Conservation (phyloP, 2,113 vertebrate species). For the Picathartes gymnocephalus region DNA sequence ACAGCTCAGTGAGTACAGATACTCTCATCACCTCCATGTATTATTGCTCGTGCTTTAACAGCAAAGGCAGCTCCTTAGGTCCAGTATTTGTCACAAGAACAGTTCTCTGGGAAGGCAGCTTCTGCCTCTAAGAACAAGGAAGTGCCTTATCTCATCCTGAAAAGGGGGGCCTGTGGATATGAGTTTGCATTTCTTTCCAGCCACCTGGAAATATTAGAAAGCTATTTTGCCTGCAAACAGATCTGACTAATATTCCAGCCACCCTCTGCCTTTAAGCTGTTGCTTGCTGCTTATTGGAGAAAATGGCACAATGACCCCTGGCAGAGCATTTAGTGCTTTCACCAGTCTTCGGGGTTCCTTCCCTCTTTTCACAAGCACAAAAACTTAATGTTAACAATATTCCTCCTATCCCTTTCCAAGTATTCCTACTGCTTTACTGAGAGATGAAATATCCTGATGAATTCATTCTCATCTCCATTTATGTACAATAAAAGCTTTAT, state of each 20-base stretch:
- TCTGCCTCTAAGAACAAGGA: not conserved
- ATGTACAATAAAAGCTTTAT: not conserved
- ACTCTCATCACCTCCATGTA: not conserved
- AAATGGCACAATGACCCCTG: not conserved
- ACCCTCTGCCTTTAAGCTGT: not conserved
- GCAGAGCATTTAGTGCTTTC: not conserved
- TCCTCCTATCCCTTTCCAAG: not conserved
- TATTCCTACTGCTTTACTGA: not conserved
- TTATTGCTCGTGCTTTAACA: accelerated
- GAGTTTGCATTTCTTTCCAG: not conserved
- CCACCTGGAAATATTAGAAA: not conserved
- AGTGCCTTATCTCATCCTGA: not conserved
- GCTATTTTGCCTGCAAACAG: not conserved
- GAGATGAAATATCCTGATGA: not conserved
- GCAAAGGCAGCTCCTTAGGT: not conserved
- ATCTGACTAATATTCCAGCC: not conserved
- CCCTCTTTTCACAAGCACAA: not conserved
- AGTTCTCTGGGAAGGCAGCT: not conserved
- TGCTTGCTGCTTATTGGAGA: not conserved
- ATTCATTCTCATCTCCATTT: not conserved
- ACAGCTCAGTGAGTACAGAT: not conserved
- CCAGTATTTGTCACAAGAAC: not conserved
- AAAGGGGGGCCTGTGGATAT: not conserved
- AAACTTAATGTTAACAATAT: not conserved
- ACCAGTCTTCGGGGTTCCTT: not conserved